Evolutionary conservation across 2,888 invertebrate genomes (phyloP).

Genomic region (Chesias legatella): DNA sequence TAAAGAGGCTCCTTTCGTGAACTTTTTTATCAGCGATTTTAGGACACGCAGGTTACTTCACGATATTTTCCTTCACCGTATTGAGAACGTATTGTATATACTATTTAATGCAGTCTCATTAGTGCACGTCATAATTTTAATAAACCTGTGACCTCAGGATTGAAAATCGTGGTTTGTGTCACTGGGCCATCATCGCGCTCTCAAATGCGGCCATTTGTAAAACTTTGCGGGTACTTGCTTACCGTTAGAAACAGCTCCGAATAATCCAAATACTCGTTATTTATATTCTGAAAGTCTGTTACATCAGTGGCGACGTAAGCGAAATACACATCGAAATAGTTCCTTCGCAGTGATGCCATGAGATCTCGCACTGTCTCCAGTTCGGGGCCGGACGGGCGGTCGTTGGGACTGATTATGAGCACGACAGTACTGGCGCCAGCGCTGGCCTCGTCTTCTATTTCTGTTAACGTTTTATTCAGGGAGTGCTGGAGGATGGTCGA

Average conservation of each 20-base stretch:
- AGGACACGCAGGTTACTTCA: too few species aligned
- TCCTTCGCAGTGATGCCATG: slow-evolving; percentile 63
- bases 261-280: slow-evolving; percentile 68
- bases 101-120: too few species aligned
- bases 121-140: too few species aligned
- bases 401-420: slow-evolving; percentile 73
- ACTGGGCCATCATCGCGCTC: too few species aligned
- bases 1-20: too few species aligned
- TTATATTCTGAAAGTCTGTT: slow-evolving; percentile 66
- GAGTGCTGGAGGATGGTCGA: slow-evolving; percentile 68
- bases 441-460: slow-evolving; percentile 48
- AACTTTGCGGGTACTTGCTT: too few species aligned
- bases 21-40: too few species aligned
- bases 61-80: too few species aligned
- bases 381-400: slow-evolving; percentile 66
- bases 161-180: too few species aligned
- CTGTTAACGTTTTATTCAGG: slow-evolving; percentile 60
- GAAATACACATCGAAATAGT: slow-evolving; percentile 77
- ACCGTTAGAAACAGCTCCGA: slow-evolving; percentile 72
- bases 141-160: too few species aligned
- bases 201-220: too few species aligned
- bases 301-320: slow-evolving; percentile 71
- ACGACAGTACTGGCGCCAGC: slow-evolving; percentile 73
- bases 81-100: too few species aligned
- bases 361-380: slow-evolving; percentile 56